Evolutionary conservation across 2,113 vertebrate species (phyloP).

Genomic region (Cynopterus brachyotis): DNA sequence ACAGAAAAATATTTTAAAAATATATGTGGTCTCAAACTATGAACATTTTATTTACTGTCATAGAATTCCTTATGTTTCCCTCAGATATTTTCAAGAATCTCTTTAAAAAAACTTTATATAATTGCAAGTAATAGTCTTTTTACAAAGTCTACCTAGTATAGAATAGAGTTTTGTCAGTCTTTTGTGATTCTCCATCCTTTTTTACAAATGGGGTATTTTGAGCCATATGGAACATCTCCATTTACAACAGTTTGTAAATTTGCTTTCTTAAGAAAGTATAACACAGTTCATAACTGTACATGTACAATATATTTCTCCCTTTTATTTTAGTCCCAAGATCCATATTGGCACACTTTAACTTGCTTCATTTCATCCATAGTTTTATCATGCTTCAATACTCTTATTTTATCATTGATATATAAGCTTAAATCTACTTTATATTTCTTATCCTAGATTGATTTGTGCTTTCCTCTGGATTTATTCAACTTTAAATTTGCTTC

Average conservation of each 20-base stretch:
- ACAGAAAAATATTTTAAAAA: slow-evolving; percentile 41
- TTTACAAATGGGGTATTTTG: slow-evolving; percentile 1
- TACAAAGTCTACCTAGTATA: not conserved
- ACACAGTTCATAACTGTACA: not conserved
- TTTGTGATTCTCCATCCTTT: slow-evolving; percentile 17
- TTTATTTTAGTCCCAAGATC: not conserved
- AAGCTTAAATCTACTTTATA: not conserved
- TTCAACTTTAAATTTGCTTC: not conserved
- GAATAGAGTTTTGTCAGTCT: not conserved
- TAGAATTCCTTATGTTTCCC: not conserved
- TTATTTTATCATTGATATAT: not conserved
- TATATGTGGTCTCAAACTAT: not conserved
- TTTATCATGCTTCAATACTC: not conserved
- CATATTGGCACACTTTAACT: not conserved
- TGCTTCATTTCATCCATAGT: not conserved
- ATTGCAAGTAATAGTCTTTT: slow-evolving; percentile 55
- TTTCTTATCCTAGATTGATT: not conserved
- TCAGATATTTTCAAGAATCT: slow-evolving; percentile 26
- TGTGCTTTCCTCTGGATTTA: not conserved
- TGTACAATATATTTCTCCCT: not conserved
- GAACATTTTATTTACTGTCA: slow-evolving; percentile 47
- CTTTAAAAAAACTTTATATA: slow-evolving; percentile 5
- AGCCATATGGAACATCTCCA: not conserved
- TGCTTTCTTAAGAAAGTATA: slow-evolving; percentile 13
- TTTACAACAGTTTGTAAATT: not conserved